phyloP scores from a whole-genome alignment of 2,113 vertebrate genomes.

The Aviceda subcristata region DNA sequence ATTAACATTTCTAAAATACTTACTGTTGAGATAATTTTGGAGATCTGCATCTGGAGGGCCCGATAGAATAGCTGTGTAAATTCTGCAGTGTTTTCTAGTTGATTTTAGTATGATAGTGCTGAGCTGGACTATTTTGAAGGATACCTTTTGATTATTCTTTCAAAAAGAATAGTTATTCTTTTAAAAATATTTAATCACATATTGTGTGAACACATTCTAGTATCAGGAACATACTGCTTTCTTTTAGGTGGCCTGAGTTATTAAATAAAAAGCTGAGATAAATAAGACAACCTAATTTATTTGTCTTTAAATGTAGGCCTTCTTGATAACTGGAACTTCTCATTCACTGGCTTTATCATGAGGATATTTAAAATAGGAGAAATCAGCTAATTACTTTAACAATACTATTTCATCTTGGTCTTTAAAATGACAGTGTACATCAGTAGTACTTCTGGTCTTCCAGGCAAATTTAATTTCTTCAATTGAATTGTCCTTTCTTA shows the following conservation, averaged over 20 bases:
- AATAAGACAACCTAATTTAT: not conserved
- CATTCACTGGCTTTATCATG: not conserved
- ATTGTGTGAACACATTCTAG: not conserved
- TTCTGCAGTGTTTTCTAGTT: not conserved
- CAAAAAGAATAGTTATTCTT: not conserved
- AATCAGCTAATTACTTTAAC: not conserved
- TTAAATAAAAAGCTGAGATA: not conserved
- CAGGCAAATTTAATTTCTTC: not conserved
- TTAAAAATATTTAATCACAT: not conserved
- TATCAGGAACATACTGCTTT: not conserved
- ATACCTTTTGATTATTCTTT: not conserved
- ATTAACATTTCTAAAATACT: not conserved
- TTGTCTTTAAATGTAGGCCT: not conserved
- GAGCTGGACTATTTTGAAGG: not conserved
- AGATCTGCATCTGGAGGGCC: not conserved
- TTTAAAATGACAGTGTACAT: not conserved
- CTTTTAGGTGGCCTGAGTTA: not conserved
- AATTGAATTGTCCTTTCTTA: not conserved
- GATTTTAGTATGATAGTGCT: not conserved
- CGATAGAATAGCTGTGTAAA: not conserved
- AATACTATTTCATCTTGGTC: not conserved
- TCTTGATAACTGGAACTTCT: not conserved
- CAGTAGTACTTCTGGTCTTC: not conserved
- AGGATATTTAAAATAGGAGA: not conserved
- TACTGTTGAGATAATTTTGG: not conserved